phyloP scores from a whole-genome alignment of 2,113 vertebrate genomes.

The Odontesthes bonariensis region DNA sequence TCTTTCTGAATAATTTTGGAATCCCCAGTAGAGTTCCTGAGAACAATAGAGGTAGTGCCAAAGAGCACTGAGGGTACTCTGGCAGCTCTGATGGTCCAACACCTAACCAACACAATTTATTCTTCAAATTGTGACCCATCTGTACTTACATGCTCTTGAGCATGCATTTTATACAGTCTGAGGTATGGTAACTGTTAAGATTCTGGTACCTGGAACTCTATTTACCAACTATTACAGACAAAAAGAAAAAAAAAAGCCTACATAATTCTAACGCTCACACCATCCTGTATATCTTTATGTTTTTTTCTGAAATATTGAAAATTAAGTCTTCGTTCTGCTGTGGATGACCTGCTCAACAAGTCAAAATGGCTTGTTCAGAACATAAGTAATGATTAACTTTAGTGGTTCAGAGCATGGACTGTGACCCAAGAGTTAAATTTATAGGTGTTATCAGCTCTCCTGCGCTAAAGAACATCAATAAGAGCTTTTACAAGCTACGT shows the following conservation, averaged over 20 bases:
- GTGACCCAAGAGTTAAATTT: slow-evolving; percentile 65
- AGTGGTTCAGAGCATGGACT: slow-evolving; percentile 72
- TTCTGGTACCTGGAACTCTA: not conserved
- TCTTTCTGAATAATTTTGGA: too few species aligned
- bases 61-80: not conserved
- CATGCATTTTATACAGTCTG: not conserved
- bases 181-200: not conserved
- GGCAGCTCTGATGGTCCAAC: not conserved
- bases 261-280: not conserved
- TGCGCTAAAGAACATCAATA: slow-evolving; percentile 28
- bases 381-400: slow-evolving; percentile 70
- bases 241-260: not conserved
- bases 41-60: too few species aligned
- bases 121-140: not conserved
- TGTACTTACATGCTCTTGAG: not conserved
- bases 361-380: slow-evolving; percentile 35
- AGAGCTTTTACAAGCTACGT: slow-evolving; percentile 27
- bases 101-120: not conserved
- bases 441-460: slow-evolving; percentile 62
- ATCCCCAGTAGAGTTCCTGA: too few species aligned
- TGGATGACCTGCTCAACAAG: slow-evolving; percentile 16
- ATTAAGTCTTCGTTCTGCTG: not conserved
- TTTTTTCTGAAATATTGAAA: not conserved
- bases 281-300: not conserved
- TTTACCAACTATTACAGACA: not conserved